Evolutionary conservation across 2,888 invertebrate species (phyloP).

Genomic region (Campoplex capitator): DNA sequence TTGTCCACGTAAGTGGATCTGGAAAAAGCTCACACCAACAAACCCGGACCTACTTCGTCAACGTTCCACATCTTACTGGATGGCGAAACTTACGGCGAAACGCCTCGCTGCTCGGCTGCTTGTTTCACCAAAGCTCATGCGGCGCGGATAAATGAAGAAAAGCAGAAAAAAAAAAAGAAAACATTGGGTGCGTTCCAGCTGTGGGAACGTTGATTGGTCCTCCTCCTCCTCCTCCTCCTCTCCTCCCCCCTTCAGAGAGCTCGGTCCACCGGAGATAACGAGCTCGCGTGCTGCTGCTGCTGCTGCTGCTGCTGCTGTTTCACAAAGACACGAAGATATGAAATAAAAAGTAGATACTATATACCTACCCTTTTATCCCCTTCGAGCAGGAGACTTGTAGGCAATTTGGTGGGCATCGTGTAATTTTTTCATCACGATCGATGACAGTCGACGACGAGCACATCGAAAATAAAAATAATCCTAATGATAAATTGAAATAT

Average conservation of each 20-base stretch:
- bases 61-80: constrained; percentile 42
- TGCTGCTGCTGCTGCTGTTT: neutral
- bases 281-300: neutral
- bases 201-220: constrained; percentile 53
- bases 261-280: neutral
- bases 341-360: neutral
- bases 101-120: neutral
- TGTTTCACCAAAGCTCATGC: constrained; percentile 24
- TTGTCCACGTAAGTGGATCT: constrained; percentile 27
- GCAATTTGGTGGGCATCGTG: neutral
- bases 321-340: neutral
- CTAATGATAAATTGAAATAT: neutral
- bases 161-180: neutral
- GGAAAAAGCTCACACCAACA: constrained; percentile 27
- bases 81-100: constrained; percentile 51
- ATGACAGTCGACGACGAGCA: neutral
- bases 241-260: neutral
- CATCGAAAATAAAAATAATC: neutral
- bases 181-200: constrained; percentile 39
- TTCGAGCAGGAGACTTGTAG: neutral
- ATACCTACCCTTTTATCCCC: neutral
- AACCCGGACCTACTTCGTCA: constrained; percentile 16
- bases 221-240: constrained; percentile 33
- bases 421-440: neutral
- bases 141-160: constrained; percentile 6